Percentiles rank a stretch among this genome's conserved stretches.
These are phyloP conservation scores for Vesta saturnalis DNA, from an alignment of 2,888 invertebrate species.

Conservation along the genomic window DNA sequence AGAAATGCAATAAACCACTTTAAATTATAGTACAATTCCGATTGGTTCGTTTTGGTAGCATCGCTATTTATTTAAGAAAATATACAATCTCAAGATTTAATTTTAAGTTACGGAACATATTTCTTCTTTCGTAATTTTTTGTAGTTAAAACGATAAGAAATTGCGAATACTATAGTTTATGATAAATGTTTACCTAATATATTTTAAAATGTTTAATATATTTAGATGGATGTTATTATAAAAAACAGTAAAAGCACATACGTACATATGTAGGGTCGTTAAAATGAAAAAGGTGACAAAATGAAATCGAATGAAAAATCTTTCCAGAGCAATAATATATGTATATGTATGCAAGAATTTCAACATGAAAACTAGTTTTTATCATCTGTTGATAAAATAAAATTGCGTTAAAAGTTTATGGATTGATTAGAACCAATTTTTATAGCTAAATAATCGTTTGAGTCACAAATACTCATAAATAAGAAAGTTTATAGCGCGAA, in stretches of 20 bases:
- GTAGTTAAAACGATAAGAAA: neutral
- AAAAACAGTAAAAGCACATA: neutral
- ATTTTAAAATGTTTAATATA: no score
- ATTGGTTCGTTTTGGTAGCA: conserved; percentile 17
- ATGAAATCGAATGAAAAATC: conserved; percentile 18
- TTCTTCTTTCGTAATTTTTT: neutral
- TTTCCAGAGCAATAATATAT: conserved; percentile 19
- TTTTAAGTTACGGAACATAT: conserved; percentile 13
- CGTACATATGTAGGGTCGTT: neutral
- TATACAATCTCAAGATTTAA: neutral
- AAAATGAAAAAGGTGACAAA: conserved; percentile 24
- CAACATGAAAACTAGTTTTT: conserved; percentile 32
- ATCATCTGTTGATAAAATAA: conserved; percentile 35
- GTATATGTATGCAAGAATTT: conserved; percentile 29
- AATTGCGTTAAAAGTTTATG: conserved; percentile 27
- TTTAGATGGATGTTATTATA: conserved; percentile 6
- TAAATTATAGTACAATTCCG: conserved; percentile 26
- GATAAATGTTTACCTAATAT: conserved; percentile 19
- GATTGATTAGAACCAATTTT: conserved; percentile 34
- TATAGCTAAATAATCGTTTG: conserved; percentile 25
- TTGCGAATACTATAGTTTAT: neutral
- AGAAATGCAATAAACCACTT: conserved; percentile 32
- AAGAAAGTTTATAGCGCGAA: conserved; percentile 40
- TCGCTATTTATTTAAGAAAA: conserved; percentile 4
- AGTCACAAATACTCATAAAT: conserved; percentile 40